Evolutionary conservation across 2,888 invertebrate species (phyloP), one percentile per base, ranked within the genome.

Genomic region (Elegia similella): DNA sequence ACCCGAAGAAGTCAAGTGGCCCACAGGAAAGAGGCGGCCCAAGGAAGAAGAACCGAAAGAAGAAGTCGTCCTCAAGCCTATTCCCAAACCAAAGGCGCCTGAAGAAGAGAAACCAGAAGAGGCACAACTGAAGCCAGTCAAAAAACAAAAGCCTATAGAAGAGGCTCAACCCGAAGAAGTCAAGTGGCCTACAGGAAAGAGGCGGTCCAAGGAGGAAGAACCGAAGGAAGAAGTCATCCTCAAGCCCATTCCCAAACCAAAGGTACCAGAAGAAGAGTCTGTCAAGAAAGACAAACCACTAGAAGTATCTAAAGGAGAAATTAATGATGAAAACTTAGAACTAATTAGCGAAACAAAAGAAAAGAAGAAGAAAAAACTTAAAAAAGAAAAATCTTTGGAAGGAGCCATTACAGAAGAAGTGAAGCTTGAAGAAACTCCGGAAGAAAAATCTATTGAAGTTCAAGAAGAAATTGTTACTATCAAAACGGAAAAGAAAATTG

Each of bases 1-100:
- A 34, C 74, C 78, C 8, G 65, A 82, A 53, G 79, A 82, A 55
- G 73, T 76, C 6, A 69, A 75, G 68, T 82, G 72, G 80, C 81
- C 68, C 46, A 73, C 67, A 10, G 84, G 84, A 1, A 79, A 74
- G 57, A 80, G 75, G 55, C 73, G 74, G 2, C 82, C 82, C 42
- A 67, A 78, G 6, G 80, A 80, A 57, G 80, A 88, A 73, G 79
- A 59, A 71, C 79, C 68, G 70, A 82, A 80, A 52, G 92, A 92
- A 70, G 86, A 89, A 65, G 84, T 92, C 0, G 72, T 75, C 32
- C 74, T 93, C 0, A 93, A 93, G 59, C 92, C 93, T 6, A 68
- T 84, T 48, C 68, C 71, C 13, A 72, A 69, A 59, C 59, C 62
- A 2, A 70, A 66, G 10, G 48, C n/a, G 3, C 52, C 55, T 0